These are phyloP conservation scores for Enoplosus armatus DNA, from an alignment of 2,797 vertebrate species.

Conservation along the genomic window DNA sequence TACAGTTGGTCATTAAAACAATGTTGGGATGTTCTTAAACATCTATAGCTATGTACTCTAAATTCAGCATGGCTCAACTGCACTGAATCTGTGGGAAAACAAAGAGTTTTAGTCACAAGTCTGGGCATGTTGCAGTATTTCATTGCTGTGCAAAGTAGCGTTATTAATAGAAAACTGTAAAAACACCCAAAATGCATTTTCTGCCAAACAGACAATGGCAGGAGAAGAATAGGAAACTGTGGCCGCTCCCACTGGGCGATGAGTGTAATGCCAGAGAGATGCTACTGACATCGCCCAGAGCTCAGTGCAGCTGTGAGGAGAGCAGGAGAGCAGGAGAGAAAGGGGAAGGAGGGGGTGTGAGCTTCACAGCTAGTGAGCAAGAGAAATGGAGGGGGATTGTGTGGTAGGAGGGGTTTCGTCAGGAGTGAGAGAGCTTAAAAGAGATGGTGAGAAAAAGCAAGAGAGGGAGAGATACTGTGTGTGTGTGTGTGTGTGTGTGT, in stretches of 20 bases:
- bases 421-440: slow-evolving; percentile 65
- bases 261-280: slow-evolving; percentile 44
- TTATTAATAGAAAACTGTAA: slow-evolving; percentile 53
- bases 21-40: neutral
- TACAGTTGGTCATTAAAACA: neutral
- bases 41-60: neutral
- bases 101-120: slow-evolving; percentile 38
- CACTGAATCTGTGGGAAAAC: slow-evolving; percentile 15
- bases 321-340: slow-evolving; percentile 24
- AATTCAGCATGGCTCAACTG: slow-evolving; percentile 3
- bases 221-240: slow-evolving; percentile 44
- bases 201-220: slow-evolving; percentile 47
- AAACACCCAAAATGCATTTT: slow-evolving; percentile 48
- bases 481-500: slow-evolving; percentile 28
- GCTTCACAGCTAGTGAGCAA: slow-evolving; percentile 34
- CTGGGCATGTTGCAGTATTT: slow-evolving; percentile 19
- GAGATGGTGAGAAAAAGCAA: slow-evolving; percentile 54
- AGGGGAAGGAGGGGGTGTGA: slow-evolving; percentile 1
- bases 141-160: slow-evolving; percentile 26
- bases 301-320: slow-evolving; percentile 70
- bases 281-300: slow-evolving; percentile 66
- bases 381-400: slow-evolving; percentile 55
- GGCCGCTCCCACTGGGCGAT: slow-evolving; percentile 45
- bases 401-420: slow-evolving; percentile 72
- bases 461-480: slow-evolving; percentile 58